Conservation (phyloP, 1,140 invertebrate genomes). For the Drosophila carrolli region DNA sequence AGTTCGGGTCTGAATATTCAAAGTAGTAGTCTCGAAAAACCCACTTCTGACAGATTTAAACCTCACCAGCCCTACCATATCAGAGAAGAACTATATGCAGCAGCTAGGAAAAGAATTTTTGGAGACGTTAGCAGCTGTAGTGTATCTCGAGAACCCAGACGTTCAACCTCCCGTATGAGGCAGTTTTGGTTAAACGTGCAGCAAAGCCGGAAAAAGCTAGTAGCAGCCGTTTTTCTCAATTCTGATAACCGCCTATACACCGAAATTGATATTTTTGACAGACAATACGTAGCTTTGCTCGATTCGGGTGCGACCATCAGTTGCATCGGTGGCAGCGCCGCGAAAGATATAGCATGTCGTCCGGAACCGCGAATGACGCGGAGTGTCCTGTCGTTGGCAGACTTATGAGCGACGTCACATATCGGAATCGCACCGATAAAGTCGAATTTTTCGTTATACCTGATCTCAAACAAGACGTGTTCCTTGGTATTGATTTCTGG, state of each 20-base stretch:
- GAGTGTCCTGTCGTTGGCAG: background rate
- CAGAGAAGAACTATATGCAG: background rate
- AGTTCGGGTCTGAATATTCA: background rate
- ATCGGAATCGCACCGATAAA: background rate
- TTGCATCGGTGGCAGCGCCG: too few species aligned
- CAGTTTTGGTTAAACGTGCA: background rate
- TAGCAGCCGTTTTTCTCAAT: background rate
- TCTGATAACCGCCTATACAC: background rate
- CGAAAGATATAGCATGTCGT: too few species aligned
- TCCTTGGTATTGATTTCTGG: constrained; percentile 1
- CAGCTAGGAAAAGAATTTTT: background rate
- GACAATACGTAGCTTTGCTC: background rate
- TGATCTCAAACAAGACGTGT: constrained; percentile 1
- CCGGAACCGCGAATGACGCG: constrained; percentile 2
- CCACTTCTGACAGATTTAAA: too few species aligned
- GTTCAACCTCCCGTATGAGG: background rate
- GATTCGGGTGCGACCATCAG: background rate
- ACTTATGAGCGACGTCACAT: background rate
- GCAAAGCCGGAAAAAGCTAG: background rate
- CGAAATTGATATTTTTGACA: background rate
- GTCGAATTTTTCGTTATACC: constrained; percentile 7
- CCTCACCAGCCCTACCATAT: too few species aligned
- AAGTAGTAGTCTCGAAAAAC: too few species aligned
- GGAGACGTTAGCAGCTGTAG: background rate
- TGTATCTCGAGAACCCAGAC: background rate